Evolutionary conservation across 2,888 invertebrate genomes (phyloP), one percentile per base, ranked within the genome.

Genomic region (Volucella inanis): DNA sequence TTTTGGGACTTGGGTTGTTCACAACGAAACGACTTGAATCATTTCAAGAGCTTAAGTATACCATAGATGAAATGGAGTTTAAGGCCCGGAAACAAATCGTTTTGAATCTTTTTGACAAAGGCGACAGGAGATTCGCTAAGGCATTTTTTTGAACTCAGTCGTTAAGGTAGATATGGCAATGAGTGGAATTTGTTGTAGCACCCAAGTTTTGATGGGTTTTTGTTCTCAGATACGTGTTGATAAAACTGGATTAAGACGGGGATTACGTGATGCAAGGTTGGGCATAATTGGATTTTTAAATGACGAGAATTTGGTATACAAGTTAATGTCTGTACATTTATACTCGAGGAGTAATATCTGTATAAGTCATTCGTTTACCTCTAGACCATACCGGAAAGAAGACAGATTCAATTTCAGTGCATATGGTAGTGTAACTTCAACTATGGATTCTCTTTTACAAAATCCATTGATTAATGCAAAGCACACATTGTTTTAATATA

Each of bases 31-130:
- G 2, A 22, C 43, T 57, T 79, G 47, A 61, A 41, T 38, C 15
- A 39, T 49, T 45, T 39, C 38, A 14, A 15, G 8, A 45, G 47
- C 12, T 71, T 75, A 65, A 70, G 12, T 75, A 79, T n/a, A n/a
- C n/a, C n/a, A n/a, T 55, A 31, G 50, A 15, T 54, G 49, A 54
- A 62, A 22, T 55, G 15, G 11, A 11, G n/a, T 18, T 57, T 41
- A 61, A 47, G 64, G 65, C 43, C 70, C 79, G 84, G 79, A 84
- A 79, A 70, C 59, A 75, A 64, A 75, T 70, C 52, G 31, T 22
- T 57, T 61, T 38, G 38, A 61, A 50, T 31, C 47, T 59, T 61
- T 74, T 67, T 72, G 59, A 39, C 38, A 15, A 47, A 9, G 12
- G 49, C 41, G 54, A 65, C 18, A 12, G 65, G 49, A 39, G 52